Evolutionary conservation across 2,113 vertebrate species (phyloP).

Genomic region (Daboia siamensis): DNA sequence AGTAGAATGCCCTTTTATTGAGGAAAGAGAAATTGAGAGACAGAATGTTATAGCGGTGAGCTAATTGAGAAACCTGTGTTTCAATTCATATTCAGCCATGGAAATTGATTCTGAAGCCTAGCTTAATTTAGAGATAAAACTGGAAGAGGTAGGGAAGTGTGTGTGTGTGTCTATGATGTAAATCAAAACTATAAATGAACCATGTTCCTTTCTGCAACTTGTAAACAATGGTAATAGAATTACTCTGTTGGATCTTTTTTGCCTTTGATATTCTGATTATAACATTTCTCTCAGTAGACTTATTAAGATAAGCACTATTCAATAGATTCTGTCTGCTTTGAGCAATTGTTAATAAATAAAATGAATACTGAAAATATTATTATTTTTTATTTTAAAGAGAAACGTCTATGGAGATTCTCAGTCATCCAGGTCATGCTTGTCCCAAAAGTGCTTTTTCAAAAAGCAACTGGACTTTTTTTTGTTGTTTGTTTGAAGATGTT

Average conservation of each 20-base stretch:
- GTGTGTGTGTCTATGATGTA: neutral
- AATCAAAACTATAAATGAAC: neutral
- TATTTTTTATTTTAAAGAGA: conserved; percentile 29
- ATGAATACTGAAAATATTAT: conserved; percentile 10
- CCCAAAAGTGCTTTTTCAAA: neutral
- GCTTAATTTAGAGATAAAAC: neutral
- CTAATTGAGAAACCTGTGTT: neutral
- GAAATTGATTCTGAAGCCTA: neutral
- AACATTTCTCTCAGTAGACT: neutral
- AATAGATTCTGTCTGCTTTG: conserved; percentile 42
- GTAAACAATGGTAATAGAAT: neutral
- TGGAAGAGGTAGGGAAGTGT: neutral
- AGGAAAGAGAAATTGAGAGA: neutral
- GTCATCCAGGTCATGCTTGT: neutral
- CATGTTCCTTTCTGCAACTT: neutral
- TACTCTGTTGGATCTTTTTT: neutral
- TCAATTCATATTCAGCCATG: neutral
- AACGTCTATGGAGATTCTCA: neutral
- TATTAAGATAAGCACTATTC: conserved; percentile 24
- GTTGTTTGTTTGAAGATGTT: neutral
- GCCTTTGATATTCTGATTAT: neutral
- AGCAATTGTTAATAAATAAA: conserved; percentile 37
- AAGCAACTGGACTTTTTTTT: neutral
- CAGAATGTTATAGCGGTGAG: neutral
- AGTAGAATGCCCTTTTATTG: neutral